These are phyloP conservation scores for Ophonus ardosiacus DNA, from an alignment of 2,888 invertebrate species.

Conservation along the genomic window DNA sequence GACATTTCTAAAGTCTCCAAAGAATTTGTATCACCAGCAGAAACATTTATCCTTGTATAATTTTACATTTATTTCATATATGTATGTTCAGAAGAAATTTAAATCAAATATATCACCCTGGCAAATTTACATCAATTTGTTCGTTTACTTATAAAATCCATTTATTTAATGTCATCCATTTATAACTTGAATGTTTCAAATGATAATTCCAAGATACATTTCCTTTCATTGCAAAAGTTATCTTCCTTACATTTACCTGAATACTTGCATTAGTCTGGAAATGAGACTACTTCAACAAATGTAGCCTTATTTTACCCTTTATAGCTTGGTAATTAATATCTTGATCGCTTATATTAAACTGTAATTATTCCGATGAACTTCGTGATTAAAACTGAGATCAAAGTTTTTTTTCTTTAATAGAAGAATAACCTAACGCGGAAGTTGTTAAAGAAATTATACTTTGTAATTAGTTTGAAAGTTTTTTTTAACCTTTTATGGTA, in stretches of 20 bases:
- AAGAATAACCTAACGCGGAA: not conserved
- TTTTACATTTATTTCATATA: not conserved
- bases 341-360: constrained; percentile 39
- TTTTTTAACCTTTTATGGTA: not conserved
- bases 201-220: constrained; percentile 3
- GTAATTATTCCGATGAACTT: constrained; percentile 18
- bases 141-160: constrained; percentile 11
- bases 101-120: not conserved
- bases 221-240: not conserved
- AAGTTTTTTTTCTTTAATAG: not conserved
- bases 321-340: constrained; percentile 21
- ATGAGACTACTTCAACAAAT: constrained; percentile 7
- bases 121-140: not conserved
- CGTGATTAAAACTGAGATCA: constrained; percentile 27
- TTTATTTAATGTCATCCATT: constrained; percentile 13
- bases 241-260: constrained; percentile 7
- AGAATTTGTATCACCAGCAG: not conserved
- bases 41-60: not conserved
- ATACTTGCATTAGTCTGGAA: not conserved
- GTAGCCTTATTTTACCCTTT: not conserved
- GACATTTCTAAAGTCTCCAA: too few species aligned
- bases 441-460: not conserved
- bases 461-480: not conserved
- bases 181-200: not conserved
- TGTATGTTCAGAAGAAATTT: not conserved